Evolutionary conservation across 2,797 vertebrate genomes (phyloP).

Genomic region (Muraenolepis orangiensis): DNA sequence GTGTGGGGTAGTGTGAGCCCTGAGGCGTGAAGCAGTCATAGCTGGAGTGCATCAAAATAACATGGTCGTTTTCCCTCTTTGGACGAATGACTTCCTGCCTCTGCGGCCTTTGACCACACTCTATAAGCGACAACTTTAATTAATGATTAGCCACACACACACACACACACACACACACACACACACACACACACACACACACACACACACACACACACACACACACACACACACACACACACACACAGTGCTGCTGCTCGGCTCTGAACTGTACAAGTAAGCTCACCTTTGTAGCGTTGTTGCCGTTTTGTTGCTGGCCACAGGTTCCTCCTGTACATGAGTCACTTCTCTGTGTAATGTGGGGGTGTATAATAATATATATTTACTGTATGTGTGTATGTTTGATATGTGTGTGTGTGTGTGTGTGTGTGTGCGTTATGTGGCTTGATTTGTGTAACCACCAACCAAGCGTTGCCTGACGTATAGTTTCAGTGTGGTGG

Average conservation of each 20-base stretch:
- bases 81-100: conserved; percentile 33
- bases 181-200: conserved; percentile 8
- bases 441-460: background rate
- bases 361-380: background rate
- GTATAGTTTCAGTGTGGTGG: background rate
- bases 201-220: background rate
- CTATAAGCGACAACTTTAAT: conserved; percentile 23
- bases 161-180: conserved; percentile 39
- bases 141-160: conserved; percentile 50
- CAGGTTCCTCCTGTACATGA: conserved; percentile 3
- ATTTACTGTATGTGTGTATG: too few relatives aligned
- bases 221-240: background rate
- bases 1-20: background rate
- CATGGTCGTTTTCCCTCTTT: background rate
- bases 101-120: conserved; percentile 43
- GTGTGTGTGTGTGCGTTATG: too few relatives aligned
- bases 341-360: conserved; percentile 6
- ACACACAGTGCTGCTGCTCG: background rate
- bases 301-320: conserved; percentile 18
- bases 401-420: background rate
- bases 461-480: background rate
- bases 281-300: background rate
- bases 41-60: background rate
- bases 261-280: too few relatives aligned
- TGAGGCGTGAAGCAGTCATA: background rate